These are phyloP conservation scores for Campoplex capitator DNA, from an alignment of 2,888 invertebrate genomes.

Conservation along the genomic window DNA sequence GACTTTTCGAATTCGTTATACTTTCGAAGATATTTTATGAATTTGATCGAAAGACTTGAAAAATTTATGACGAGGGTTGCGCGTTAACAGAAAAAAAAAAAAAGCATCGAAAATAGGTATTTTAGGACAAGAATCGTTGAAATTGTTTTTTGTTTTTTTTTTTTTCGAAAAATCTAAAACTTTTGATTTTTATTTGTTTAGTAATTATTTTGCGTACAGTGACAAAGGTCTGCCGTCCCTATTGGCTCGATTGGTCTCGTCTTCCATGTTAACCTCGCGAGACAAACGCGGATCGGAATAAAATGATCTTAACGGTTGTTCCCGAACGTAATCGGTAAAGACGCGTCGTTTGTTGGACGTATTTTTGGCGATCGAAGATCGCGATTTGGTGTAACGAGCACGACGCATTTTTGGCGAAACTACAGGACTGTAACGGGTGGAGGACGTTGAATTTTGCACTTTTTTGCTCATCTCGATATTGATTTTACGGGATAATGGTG, in stretches of 20 bases:
- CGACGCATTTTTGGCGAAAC: constrained; percentile 70
- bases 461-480: constrained; percentile 55
- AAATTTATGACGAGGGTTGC: background rate
- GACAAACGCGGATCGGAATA: constrained; percentile 81
- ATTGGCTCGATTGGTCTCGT: constrained; percentile 28
- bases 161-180: constrained; percentile 14
- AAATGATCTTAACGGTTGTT: constrained; percentile 79
- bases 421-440: constrained; percentile 79
- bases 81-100: background rate
- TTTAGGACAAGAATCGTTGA: background rate
- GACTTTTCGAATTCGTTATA: background rate
- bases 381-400: constrained; percentile 55
- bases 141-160: background rate
- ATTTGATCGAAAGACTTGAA: background rate
- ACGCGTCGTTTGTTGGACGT: constrained; percentile 74
- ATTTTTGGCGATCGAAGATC: constrained; percentile 66
- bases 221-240: constrained; percentile 80
- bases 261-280: constrained; percentile 66
- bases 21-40: background rate
- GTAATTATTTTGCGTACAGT: constrained; percentile 78
- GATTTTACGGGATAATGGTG: constrained; percentile 64
- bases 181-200: constrained; percentile 38
- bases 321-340: constrained; percentile 80
- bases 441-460: constrained; percentile 72
- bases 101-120: background rate